Percentiles rank a stretch among this genome's conserved stretches.
Evolutionary conservation across 1,140 invertebrate species (phyloP).

Genomic region (Drosophila lacertosa): DNA sequence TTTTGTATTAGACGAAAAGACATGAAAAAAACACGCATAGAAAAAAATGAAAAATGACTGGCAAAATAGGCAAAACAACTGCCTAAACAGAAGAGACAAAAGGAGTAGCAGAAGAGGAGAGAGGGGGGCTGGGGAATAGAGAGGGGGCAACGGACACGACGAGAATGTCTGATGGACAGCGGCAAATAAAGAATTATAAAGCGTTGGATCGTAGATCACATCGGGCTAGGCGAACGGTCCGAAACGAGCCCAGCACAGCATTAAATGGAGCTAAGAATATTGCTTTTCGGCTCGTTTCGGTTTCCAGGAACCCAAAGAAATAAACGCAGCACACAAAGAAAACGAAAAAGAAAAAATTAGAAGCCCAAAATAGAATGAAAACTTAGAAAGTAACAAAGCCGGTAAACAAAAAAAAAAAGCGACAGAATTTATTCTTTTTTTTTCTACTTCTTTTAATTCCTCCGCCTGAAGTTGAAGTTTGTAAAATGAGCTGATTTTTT

Average conservation of each 20-base stretch:
- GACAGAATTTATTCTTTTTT: neutral
- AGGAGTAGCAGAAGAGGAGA: neutral
- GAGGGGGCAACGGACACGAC: neutral
- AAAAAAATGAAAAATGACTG: conserved; percentile 17
- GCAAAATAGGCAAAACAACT: conserved; percentile 18
- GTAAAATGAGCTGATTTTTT: neutral
- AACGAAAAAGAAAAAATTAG: neutral
- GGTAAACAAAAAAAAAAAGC: neutral
- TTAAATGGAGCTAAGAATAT: conserved; percentile 26
- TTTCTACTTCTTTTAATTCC: neutral
- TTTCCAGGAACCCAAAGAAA: conserved; percentile 2
- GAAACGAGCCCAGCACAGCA: conserved; percentile 5
- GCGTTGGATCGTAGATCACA: conserved; percentile 28
- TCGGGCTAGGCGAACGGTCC: neutral
- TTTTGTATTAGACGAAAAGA: neutral
- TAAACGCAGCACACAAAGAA: neutral
- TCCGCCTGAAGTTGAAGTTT: too few relatives aligned
- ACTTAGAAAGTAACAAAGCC: conserved; percentile 5
- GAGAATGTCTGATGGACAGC: conserved; percentile 8
- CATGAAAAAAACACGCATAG: neutral
- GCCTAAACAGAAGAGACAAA: conserved; percentile 1
- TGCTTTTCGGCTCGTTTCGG: conserved; percentile 16
- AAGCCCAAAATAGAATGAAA: conserved; percentile 7
- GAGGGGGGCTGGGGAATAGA: too few relatives aligned
- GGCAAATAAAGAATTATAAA: conserved; percentile 11